Conservation (phyloP, 2,797 vertebrate genomes). For the Gila robusta region DNA sequence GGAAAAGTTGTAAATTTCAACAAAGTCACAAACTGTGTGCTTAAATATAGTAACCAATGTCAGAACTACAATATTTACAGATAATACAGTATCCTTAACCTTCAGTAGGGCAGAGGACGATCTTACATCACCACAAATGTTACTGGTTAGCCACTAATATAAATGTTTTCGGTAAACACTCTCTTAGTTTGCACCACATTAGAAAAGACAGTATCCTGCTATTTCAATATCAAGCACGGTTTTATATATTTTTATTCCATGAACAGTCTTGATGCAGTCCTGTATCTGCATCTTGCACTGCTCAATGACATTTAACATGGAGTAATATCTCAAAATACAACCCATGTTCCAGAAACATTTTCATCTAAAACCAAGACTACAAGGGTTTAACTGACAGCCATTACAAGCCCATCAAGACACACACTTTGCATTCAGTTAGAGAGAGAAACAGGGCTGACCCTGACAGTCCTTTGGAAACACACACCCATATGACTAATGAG, state of each 20-base stretch:
- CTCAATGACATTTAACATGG: not conserved
- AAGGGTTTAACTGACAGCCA: not conserved
- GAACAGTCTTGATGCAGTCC: not conserved
- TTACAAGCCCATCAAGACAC: not conserved
- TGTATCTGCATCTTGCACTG: not conserved
- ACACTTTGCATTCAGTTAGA: not conserved
- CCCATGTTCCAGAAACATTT: not conserved
- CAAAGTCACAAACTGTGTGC: not conserved
- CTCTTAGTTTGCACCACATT: not conserved
- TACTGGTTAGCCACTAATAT: not conserved
- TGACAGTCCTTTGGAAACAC: conserved; percentile 50
- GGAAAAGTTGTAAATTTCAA: not conserved
- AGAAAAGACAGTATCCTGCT: not conserved
- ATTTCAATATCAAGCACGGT: not conserved
- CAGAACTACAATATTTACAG: not conserved
- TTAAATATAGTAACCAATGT: not conserved
- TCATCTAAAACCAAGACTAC: not conserved
- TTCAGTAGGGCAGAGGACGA: not conserved
- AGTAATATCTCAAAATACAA: not conserved
- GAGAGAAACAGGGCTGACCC: not conserved
- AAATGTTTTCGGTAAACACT: conserved; percentile 22
- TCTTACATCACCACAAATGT: conserved; percentile 9
- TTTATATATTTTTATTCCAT: conserved; percentile 6
- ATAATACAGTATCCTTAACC: conserved; percentile 2
- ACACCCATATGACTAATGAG: conserved; percentile 49